Evolutionary conservation across 2,797 vertebrate species (phyloP), one percentile per base, ranked within the genome.

Genomic region (Enteromius viviparus): DNA sequence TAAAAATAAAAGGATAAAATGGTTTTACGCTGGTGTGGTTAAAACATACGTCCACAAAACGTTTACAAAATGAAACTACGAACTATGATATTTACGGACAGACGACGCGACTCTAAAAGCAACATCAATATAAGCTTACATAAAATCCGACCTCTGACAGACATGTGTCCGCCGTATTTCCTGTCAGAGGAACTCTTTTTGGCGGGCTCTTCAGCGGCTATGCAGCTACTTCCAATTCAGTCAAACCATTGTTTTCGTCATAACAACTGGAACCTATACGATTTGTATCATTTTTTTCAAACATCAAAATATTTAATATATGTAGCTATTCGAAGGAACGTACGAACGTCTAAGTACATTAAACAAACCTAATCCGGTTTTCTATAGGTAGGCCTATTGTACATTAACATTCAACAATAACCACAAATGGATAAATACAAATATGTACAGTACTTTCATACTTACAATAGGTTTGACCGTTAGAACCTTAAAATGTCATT

Each of bases 401-500:
- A 94, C 93, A 94, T 93, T 86, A 87, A 94, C 91, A 94, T 92
- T 87, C 91, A 94, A 91, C 89, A 87, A 90, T 90, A 87, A 89
- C 80, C 82, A 91, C 87, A 88, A 91, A 80, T 82, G 80, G 78
- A 85, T 78, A 71, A 83, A 66, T 65, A 71, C 82, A 87, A 19
- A n/a, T 89, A 87, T 95, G 81, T 94, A 95, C 94, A 95, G 80
- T 93, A 91, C 91, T 88, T 92, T 90, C 87, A 91, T 94, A 93
- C 91, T 94, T 94, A 94, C 93, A 94, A 85, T 89, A 81, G 71
- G 85, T 77, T 77, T 64, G 64, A 83, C 71, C 75, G 58, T 72
- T 72, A 83, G 49, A 83, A 69, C 53, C 62, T 64, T 85, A 83
- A 80, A 85, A 83, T 83, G 62, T 68, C 26, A 64, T 64, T 83